Evolutionary conservation across 2,888 invertebrate genomes (phyloP), one percentile per base, ranked within the genome.

Genomic region (Diogma glabrata): DNA sequence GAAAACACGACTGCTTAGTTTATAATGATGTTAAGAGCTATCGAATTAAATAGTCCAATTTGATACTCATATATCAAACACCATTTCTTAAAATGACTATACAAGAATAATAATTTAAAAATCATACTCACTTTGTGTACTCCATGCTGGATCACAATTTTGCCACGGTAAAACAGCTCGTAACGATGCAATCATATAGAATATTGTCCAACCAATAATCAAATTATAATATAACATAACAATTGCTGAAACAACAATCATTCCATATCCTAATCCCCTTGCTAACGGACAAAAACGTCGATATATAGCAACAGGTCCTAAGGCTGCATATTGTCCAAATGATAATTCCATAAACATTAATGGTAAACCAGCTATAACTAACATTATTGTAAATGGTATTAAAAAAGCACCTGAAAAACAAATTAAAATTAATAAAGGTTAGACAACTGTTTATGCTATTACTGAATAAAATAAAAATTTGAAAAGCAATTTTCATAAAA

Each of bases 301-400:
- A 74, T 87, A 89, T 47, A 87, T 84, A 14, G 84, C 84, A 14
- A 87, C 84, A 0, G 88, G 87, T 9, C 83, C 84, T 51, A 83
- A 64, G 4, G 82, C 84, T 23, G 85, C 86, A 64, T 84, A 90
- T 65, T 90, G 89, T 1, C 89, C 89, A 55, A 90, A 80, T 0
- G 87, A 81, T n/a, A 87, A 71, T 65, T 89, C 88, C 81, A 87
- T 83, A 62, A 87, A 87, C 78, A 88, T 84, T 7, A 88, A 74
- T 22, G 88, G 88, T 51, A 88, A 71, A 7, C 87, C 87, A 51
- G 84, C 85, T 59, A 86, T 79, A 58, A 88, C 74, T 56, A 90
- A 75, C 82, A 88, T 84, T 54, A 87, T 74, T 52, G 83, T 78
- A 64, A 88, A 90, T 9, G 89, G 89, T 64, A 90, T 84, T 19